Conservation (phyloP, 1,140 invertebrate species). For the Aleiodes sp. region DNA sequence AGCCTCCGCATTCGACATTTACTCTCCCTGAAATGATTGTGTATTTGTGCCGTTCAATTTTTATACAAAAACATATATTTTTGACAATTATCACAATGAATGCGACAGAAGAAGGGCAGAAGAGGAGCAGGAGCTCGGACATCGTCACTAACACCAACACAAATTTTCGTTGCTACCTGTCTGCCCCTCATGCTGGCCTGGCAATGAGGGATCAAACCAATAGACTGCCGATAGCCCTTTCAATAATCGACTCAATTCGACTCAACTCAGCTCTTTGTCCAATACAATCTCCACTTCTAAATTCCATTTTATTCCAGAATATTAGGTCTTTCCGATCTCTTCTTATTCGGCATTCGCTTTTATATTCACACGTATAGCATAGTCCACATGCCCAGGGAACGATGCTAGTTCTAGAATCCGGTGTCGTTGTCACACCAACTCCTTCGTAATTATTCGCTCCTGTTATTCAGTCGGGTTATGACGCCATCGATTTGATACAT, state of each 20-base stretch:
- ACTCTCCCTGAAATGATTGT: background rate
- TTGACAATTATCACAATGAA: background rate
- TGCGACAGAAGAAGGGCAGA: too few species aligned
- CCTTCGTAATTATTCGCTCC: slow-evolving; percentile 43
- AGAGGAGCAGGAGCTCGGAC: background rate
- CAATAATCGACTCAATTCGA: slow-evolving; percentile 60
- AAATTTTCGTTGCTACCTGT: slow-evolving; percentile 57
- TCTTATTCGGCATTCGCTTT: background rate
- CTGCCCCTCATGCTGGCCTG: slow-evolving; percentile 56
- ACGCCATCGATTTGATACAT: slow-evolving; percentile 59
- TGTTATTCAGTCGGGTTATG: slow-evolving; percentile 50
- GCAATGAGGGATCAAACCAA: slow-evolving; percentile 63
- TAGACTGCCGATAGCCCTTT: slow-evolving; percentile 65
- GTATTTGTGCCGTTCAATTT: background rate
- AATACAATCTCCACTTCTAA: background rate
- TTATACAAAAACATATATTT: background rate
- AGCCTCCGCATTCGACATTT: background rate
- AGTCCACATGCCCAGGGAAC: background rate
- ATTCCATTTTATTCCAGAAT: background rate
- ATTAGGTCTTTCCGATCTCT: background rate
- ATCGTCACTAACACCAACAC: slow-evolving; percentile 19
- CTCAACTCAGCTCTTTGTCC: background rate
- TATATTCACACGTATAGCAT: too few species aligned
- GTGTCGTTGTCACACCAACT: slow-evolving; percentile 33
- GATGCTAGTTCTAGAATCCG: background rate